Evolutionary conservation across 1,140 invertebrate species (phyloP).

Genomic region (Oedothorax gibbosus): DNA sequence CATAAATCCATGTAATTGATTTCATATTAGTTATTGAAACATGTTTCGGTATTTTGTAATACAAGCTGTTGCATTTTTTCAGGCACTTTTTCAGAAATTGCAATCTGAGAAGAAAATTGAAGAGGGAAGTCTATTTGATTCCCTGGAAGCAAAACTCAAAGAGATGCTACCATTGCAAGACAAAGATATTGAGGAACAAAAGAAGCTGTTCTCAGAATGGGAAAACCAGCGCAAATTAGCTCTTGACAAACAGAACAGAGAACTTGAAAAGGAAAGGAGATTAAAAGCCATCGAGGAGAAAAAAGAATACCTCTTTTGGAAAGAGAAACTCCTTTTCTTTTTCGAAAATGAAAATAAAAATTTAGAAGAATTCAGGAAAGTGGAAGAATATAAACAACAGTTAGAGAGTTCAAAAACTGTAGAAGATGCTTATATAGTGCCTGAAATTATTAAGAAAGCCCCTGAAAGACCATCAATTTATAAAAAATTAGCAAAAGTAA

Average conservation of each 20-base stretch:
- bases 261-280: conserved; percentile 38
- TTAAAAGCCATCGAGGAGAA: conserved; percentile 41
- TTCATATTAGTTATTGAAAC: not conserved
- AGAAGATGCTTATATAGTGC: conserved; percentile 24
- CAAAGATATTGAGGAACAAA: conserved; percentile 21
- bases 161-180: not conserved
- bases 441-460: conserved; percentile 32
- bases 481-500: conserved; percentile 24
- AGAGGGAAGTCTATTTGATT: not conserved
- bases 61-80: not conserved
- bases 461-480: conserved; percentile 5
- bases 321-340: conserved; percentile 48
- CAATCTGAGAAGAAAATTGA: conserved; percentile 5
- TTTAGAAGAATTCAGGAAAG: conserved; percentile 29
- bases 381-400: not conserved
- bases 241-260: conserved; percentile 20
- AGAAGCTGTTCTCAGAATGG: conserved; percentile 17
- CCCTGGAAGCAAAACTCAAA: not conserved
- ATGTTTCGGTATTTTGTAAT: not conserved
- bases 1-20: too few relatives aligned
- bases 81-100: conserved; percentile 23
- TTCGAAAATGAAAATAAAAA: conserved; percentile 54
- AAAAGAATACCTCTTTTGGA: conserved; percentile 49
- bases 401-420: not conserved
- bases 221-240: conserved; percentile 29